A percentile compares a stretch with the other conserved stretches of the same genome.
These are phyloP conservation scores for Chelidonichthys spinosus DNA, from an alignment of 2,797 vertebrate species.

Conservation along the genomic window DNA sequence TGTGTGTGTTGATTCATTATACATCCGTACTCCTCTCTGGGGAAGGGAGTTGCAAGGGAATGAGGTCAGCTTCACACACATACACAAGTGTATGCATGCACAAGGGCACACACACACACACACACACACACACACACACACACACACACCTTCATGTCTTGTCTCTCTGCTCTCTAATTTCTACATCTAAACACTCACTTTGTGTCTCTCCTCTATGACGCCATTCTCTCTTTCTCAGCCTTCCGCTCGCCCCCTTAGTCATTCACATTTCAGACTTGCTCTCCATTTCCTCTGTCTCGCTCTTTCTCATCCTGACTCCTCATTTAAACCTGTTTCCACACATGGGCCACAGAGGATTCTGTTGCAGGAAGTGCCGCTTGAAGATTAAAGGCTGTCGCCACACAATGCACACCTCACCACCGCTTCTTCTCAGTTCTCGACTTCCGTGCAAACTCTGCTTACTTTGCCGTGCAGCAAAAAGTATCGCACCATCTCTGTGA, in stretches of 20 bases:
- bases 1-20: slow-evolving; percentile 1
- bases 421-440: slow-evolving; percentile 5
- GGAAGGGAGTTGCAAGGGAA: neutral
- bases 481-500: neutral
- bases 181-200: neutral
- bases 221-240: neutral
- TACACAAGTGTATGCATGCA: neutral
- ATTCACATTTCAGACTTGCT: slow-evolving; percentile 5
- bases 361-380: slow-evolving; percentile 13
- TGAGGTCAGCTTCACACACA: slow-evolving; percentile 14
- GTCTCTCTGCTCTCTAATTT: neutral
- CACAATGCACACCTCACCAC: neutral
- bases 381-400: slow-evolving; percentile 32
- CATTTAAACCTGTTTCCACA: slow-evolving; percentile 36
- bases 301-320: neutral
- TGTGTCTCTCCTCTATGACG: neutral
- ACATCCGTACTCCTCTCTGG: neutral
- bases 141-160: neutral
- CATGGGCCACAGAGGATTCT: slow-evolving; percentile 23
- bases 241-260: neutral
- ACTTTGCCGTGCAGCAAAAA: slow-evolving; percentile 2
- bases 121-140: neutral
- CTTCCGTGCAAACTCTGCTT: neutral
- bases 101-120: neutral
- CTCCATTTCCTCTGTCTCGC: slow-evolving; percentile 11